Percentiles rank a stretch among this genome's conserved stretches.
phyloP scores from a whole-genome alignment of 2,888 invertebrate genomes.

The Tridacna gigas region DNA sequence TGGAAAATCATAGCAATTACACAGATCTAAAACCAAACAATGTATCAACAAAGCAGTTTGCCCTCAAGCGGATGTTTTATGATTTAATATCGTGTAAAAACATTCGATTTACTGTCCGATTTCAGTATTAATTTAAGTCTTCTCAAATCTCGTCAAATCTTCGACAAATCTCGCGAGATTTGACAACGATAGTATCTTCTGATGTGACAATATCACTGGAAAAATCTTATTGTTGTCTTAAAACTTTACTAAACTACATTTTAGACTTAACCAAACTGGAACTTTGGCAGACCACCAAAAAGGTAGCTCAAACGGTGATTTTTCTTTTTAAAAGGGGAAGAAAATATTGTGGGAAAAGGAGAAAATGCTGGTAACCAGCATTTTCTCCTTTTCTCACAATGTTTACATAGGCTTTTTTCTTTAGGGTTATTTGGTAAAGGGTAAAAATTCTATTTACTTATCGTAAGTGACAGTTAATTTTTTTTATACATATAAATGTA shows the following conservation, averaged over 20 bases:
- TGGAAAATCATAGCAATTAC: not conserved
- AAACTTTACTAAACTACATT: not conserved
- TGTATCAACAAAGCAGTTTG: not conserved
- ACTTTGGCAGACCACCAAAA: not conserved
- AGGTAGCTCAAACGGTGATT: not conserved
- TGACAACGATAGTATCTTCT: conserved; percentile 1
- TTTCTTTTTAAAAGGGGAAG: not conserved
- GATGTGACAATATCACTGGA: not conserved
- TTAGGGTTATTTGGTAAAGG: too few relatives aligned
- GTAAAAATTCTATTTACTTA: too few relatives aligned
- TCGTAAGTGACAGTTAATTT: too few relatives aligned
- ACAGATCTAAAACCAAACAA: conserved; percentile 1
- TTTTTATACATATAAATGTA: too few relatives aligned
- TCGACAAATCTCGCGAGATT: conserved; percentile 7
- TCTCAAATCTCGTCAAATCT: conserved; percentile 3
- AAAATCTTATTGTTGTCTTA: not conserved
- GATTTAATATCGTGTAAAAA: conserved; percentile 15
- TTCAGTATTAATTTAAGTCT: not conserved
- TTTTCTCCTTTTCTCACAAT: too few relatives aligned
- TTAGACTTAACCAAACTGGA: not conserved
- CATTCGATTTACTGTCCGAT: conserved; percentile 28
- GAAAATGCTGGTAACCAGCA: not conserved
- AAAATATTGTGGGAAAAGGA: not conserved
- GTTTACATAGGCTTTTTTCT: too few relatives aligned
- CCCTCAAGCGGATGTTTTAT: conserved; percentile 22